Conservation (phyloP, 1,140 invertebrate species). For the Rhynchophorus ferrugineus region DNA sequence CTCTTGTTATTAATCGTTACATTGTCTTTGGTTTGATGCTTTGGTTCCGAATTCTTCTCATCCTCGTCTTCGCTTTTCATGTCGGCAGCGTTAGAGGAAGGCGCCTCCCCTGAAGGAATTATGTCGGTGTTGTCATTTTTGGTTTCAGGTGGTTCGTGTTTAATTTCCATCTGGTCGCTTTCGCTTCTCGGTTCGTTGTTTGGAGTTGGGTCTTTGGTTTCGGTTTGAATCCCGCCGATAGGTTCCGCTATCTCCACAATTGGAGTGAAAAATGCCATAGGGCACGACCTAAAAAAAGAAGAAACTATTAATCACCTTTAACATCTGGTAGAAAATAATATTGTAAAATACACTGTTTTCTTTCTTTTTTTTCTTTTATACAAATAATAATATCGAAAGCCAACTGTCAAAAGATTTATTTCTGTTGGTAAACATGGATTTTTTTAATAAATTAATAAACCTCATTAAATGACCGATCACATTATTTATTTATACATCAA, state of each 20-base stretch:
- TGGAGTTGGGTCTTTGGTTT: constrained; percentile 11
- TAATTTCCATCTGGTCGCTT: constrained; percentile 12
- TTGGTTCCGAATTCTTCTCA: constrained; percentile 2
- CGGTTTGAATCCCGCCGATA: not conserved
- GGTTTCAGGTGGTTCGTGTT: constrained; percentile 9
- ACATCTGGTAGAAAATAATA: not conserved
- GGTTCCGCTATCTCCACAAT: constrained; percentile 25
- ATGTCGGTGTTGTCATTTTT: not conserved
- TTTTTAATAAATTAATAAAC: too few species aligned
- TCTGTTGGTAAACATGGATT: too few species aligned
- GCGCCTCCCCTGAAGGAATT: not conserved
- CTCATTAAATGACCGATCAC: too few species aligned
- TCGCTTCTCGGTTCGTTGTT: constrained; percentile 10
- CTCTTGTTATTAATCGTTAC: constrained; percentile 7
- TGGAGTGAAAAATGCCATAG: constrained; percentile 26
- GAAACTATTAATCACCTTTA: too few species aligned
- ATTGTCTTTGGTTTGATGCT: constrained; percentile 7
- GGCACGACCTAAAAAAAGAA: constrained; percentile 18
- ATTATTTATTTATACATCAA: too few species aligned
- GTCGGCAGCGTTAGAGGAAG: not conserved
- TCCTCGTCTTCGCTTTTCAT: not conserved
- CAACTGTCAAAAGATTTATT: too few species aligned
- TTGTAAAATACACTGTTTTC: not conserved
- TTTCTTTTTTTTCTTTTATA: too few species aligned
- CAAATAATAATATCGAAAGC: too few species aligned